A percentile compares a stretch with the other conserved stretches of the same genome.
Conservation (phyloP, 2,888 invertebrate species). For the Byasa hedistus region DNA sequence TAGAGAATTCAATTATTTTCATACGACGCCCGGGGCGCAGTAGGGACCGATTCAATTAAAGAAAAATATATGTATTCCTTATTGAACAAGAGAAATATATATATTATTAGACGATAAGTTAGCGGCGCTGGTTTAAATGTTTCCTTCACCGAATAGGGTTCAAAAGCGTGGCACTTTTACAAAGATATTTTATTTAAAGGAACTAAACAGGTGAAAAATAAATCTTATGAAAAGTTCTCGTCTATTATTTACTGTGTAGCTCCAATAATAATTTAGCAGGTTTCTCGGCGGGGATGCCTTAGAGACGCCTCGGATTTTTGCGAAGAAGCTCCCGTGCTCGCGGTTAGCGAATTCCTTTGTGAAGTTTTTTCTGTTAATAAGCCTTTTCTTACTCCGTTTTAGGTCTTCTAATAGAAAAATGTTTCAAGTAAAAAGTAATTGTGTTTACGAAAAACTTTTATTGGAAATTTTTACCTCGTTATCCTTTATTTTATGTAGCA, state of each 20-base stretch:
- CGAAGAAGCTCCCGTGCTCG: conserved; percentile 10
- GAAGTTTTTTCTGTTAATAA: conserved; percentile 9
- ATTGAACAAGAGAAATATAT: no score
- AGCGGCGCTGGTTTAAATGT: background rate
- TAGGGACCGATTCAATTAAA: conserved; percentile 26
- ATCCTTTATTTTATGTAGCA: no score
- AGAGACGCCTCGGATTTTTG: conserved; percentile 25
- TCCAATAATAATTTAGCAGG: conserved; percentile 21
- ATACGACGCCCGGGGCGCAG: conserved; percentile 24
- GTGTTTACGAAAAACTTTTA: no score
- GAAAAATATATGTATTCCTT: conserved; percentile 19
- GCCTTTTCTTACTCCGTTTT: conserved; percentile 1
- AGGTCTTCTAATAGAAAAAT: background rate
- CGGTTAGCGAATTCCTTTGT: conserved; percentile 18
- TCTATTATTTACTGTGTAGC: conserved; percentile 13
- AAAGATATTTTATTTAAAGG: background rate
- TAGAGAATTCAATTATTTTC: conserved; percentile 32
- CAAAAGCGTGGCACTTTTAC: no score
- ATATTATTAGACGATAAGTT: background rate
- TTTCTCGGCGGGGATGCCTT: conserved; percentile 20
- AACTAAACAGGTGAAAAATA: background rate
- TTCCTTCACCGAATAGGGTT: no score
- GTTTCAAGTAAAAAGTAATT: no score
- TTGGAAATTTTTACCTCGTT: no score
- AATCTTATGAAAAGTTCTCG: conserved; percentile 9